A percentile compares a stretch with the other conserved stretches of the same genome.
These are phyloP conservation scores for Rostratula benghalensis DNA, from an alignment of 2,113 vertebrate species.

Conservation along the genomic window DNA sequence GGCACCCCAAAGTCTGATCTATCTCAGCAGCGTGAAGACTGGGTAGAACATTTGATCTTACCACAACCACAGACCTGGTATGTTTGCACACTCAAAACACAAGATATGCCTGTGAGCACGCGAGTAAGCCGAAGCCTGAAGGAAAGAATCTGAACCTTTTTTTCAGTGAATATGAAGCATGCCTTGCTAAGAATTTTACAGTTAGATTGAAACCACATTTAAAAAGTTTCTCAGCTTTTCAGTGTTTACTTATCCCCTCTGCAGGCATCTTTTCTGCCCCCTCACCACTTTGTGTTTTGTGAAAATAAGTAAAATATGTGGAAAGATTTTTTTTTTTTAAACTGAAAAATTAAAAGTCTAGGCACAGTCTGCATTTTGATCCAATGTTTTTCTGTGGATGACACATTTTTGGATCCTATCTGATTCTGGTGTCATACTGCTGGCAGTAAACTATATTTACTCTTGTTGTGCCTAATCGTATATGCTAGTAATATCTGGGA, in stretches of 20 bases:
- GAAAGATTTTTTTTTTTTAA: background rate
- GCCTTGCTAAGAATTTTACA: background rate
- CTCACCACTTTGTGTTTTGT: background rate
- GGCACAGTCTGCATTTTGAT: background rate
- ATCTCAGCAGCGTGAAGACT: background rate
- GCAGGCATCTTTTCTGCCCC: background rate
- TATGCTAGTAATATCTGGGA: background rate
- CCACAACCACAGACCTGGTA: fast-evolving
- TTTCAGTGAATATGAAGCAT: background rate
- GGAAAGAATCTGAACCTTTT: background rate
- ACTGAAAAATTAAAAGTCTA: background rate
- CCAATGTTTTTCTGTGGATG: background rate
- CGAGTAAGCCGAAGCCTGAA: background rate
- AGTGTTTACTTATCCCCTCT: background rate
- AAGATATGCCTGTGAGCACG: background rate
- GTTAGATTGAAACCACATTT: background rate
- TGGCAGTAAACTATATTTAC: slow-evolving; percentile 31
- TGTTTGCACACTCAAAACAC: background rate
- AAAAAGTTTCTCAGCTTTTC: background rate
- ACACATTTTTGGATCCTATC: slow-evolving; percentile 12
- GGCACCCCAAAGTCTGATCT: background rate
- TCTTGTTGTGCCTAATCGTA: slow-evolving; percentile 3
- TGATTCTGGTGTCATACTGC: background rate
- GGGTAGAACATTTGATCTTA: background rate
- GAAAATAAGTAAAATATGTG: background rate